Evolutionary conservation across 2,888 invertebrate species (phyloP).

Genomic region (Muschampia plurimacula): DNA sequence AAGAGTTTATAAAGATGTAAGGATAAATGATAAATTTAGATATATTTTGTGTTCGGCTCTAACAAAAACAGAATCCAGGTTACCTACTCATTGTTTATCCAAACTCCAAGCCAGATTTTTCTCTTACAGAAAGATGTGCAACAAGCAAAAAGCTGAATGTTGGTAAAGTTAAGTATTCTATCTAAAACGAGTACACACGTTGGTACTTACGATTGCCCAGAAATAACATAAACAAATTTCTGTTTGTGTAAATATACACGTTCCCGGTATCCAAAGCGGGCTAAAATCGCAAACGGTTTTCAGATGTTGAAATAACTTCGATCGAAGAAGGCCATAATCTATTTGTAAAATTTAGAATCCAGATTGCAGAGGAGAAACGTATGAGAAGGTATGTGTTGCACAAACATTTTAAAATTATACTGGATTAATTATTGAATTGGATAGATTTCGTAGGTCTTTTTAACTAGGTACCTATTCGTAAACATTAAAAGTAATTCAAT

Average conservation of each 20-base stretch:
- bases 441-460: no score
- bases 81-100: neutral
- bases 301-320: slow-evolving; percentile 21
- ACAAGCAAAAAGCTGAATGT: neutral
- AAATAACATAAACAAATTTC: slow-evolving; percentile 70
- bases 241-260: slow-evolving; percentile 64
- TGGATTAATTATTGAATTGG: no score
- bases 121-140: slow-evolving; percentile 1
- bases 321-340: neutral
- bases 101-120: slow-evolving; percentile 2
- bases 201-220: slow-evolving; percentile 57
- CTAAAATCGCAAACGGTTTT: slow-evolving; percentile 38
- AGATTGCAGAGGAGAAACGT: no score
- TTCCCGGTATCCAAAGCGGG: slow-evolving; percentile 40
- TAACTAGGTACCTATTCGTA: no score
- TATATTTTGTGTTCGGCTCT: neutral
- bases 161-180: slow-evolving; percentile 25
- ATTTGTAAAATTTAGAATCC: neutral
- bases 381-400: no score
- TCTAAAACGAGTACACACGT: slow-evolving; percentile 26
- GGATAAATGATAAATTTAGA: no score
- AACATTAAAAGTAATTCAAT: no score
- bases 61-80: neutral
- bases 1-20: no score
- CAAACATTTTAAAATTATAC: no score